These are phyloP conservation scores for Myanophis thanlyinensis DNA, from an alignment of 2,113 vertebrate genomes.

Conservation along the genomic window DNA sequence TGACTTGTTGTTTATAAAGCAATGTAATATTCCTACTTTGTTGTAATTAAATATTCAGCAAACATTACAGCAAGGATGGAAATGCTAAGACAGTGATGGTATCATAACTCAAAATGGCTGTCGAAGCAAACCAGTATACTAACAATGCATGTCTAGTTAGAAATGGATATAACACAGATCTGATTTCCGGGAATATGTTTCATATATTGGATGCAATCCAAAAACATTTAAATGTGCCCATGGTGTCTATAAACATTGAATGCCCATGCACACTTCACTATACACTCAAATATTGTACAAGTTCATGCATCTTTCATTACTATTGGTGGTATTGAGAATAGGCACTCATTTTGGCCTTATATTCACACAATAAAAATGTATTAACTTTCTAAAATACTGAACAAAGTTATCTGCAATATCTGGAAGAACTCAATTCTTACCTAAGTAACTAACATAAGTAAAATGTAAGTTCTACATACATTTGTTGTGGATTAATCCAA, in stretches of 20 bases:
- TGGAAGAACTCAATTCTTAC: not conserved
- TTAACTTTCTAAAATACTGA: not conserved
- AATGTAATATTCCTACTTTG: not conserved
- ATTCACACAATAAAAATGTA: not conserved
- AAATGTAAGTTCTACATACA: not conserved
- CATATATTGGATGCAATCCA: not conserved
- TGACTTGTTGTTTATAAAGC: not conserved
- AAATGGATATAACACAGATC: not conserved
- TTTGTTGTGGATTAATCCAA: not conserved
- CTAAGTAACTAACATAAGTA: not conserved
- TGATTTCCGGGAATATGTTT: not conserved
- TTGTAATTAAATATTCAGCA: not conserved
- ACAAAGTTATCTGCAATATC: not conserved
- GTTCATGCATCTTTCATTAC: not conserved
- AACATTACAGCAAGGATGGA: not conserved
- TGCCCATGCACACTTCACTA: not conserved
- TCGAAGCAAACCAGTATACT: not conserved
- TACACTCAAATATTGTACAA: not conserved
- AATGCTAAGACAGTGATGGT: not conserved
- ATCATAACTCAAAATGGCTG: not conserved
- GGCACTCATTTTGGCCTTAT: not conserved
- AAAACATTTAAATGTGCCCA: not conserved
- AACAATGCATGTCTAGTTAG: not conserved
- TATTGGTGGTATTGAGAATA: not conserved
- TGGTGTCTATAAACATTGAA: not conserved